These are phyloP conservation scores for Ostrea denselamellosa DNA, from an alignment of 1,140 invertebrate genomes.

Conservation along the genomic window DNA sequence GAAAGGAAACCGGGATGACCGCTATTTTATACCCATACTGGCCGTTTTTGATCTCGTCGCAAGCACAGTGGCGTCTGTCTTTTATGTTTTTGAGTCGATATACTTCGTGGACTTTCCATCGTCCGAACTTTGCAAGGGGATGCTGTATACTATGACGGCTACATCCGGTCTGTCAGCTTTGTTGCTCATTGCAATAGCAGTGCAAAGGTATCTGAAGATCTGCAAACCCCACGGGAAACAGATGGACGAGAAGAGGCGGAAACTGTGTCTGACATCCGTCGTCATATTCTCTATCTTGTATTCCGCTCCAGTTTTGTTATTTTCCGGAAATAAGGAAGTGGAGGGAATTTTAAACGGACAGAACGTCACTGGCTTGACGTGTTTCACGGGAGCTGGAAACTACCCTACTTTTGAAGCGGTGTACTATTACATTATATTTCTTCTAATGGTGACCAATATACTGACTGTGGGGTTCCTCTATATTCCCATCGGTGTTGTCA, in stretches of 20 bases:
- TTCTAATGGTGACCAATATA: conserved; percentile 7
- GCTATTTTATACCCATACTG: conserved; percentile 50
- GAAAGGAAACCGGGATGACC: conserved; percentile 40
- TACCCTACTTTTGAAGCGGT: background rate
- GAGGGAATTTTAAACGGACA: background rate
- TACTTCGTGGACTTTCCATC: conserved; percentile 48
- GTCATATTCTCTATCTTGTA: conserved; percentile 15
- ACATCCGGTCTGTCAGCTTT: conserved; percentile 37
- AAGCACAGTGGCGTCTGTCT: conserved; percentile 16
- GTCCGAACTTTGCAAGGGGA: conserved; percentile 33
- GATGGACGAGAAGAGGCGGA: conserved; percentile 20
- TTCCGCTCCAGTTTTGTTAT: conserved; percentile 45
- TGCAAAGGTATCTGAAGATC: conserved; percentile 48
- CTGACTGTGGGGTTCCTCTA: background rate
- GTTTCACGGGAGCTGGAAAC: conserved; percentile 1
- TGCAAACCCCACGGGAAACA: conserved; percentile 39
- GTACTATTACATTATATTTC: conserved; percentile 6
- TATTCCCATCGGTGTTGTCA: conserved; percentile 18
- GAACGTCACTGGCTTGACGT: conserved; percentile 40
- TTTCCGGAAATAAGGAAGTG: conserved; percentile 38
- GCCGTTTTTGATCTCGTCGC: conserved; percentile 42
- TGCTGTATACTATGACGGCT: conserved; percentile 33
- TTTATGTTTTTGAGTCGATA: conserved; percentile 36
- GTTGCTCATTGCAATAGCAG: conserved; percentile 39
- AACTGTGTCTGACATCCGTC: background rate